Conservation (phyloP, 2,888 invertebrate species). For the Panorpa germanica region DNA sequence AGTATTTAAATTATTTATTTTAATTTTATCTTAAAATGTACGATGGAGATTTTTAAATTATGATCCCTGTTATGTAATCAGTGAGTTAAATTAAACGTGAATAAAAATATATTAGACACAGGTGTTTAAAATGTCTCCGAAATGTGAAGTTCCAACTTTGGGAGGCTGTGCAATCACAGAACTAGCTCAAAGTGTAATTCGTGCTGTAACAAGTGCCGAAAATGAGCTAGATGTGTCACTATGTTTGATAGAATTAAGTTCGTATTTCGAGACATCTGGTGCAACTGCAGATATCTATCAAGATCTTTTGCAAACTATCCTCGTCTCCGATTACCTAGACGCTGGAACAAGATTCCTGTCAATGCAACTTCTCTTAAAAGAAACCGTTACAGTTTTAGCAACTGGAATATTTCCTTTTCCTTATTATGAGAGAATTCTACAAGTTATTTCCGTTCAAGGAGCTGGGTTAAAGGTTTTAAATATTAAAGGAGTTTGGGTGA, state of each 20-base stretch:
- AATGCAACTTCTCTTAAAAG: conserved; percentile 40
- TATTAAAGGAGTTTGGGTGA: conserved; percentile 54
- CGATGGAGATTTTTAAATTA: too few species aligned
- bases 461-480: conserved; percentile 39
- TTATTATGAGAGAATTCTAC: conserved; percentile 48
- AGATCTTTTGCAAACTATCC: conserved; percentile 42
- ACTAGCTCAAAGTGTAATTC: conserved; percentile 39
- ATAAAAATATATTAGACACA: conserved; percentile 2
- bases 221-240: conserved; percentile 35
- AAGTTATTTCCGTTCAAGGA: conserved; percentile 42
- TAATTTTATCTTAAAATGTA: too few species aligned
- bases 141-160: conserved; percentile 35
- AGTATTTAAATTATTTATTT: too few species aligned
- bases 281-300: conserved; percentile 49
- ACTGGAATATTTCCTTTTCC: conserved; percentile 51
- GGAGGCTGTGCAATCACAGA: conserved; percentile 37
- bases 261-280: conserved; percentile 36
- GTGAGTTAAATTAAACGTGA: neutral
- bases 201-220: conserved; percentile 39
- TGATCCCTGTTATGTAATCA: too few species aligned
- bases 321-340: conserved; percentile 44
- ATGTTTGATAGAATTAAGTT: conserved; percentile 36
- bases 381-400: conserved; percentile 41
- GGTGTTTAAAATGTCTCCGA: conserved; percentile 37
- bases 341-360: conserved; percentile 46